Evolutionary conservation across 2,888 invertebrate species (phyloP).

Genomic region (Lasioglossum figueresi): DNA sequence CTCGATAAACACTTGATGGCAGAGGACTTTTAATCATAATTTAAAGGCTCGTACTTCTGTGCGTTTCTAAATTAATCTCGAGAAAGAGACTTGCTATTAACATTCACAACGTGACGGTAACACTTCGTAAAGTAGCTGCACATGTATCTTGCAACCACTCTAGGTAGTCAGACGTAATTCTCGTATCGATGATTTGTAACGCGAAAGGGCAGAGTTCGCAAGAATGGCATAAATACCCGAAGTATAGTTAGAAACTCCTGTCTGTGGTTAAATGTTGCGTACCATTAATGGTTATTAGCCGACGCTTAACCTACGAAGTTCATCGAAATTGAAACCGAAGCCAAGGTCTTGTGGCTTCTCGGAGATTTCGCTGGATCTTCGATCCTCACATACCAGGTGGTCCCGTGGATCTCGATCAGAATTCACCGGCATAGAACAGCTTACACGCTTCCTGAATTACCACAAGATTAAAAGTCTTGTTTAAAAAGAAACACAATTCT

Average conservation of each 20-base stretch:
- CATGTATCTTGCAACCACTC: background rate
- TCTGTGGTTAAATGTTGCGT: background rate
- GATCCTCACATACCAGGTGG: slow-evolving; percentile 1
- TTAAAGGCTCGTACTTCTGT: background rate
- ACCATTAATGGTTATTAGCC: slow-evolving; percentile 3
- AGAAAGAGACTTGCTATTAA: background rate
- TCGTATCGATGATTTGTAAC: background rate
- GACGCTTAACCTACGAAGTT: background rate
- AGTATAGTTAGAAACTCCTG: background rate
- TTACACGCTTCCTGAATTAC: background rate
- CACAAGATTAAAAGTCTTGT: background rate
- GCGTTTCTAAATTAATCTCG: background rate
- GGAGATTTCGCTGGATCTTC: background rate
- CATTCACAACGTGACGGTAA: background rate
- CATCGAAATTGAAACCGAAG: slow-evolving; percentile 6
- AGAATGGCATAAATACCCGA: background rate
- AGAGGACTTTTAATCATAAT: background rate
- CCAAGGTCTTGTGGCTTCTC: background rate
- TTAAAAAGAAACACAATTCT: background rate
- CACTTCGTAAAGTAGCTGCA: background rate
- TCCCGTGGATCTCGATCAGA: background rate
- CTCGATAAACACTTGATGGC: background rate
- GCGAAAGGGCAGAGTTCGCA: background rate
- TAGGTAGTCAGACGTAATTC: background rate
- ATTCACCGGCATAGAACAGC: background rate